phyloP scores from a whole-genome alignment of 2,888 invertebrate species.

The Ornithoptera priamus region DNA sequence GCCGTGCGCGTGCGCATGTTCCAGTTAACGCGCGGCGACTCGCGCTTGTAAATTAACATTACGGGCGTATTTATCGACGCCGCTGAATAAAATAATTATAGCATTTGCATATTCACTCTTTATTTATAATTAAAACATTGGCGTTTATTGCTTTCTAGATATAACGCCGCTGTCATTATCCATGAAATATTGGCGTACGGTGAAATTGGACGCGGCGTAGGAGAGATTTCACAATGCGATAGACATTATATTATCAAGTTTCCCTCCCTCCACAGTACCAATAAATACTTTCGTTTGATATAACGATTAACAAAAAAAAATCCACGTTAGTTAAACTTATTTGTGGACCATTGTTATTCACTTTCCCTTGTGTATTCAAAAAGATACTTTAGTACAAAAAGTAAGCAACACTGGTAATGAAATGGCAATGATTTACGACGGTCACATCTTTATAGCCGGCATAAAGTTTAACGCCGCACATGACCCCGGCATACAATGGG shows the following conservation, averaged over 20 bases:
- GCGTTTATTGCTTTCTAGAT: slow-evolving; percentile 31
- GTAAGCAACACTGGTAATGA: background rate
- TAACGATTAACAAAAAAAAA: no score
- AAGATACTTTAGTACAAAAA: background rate
- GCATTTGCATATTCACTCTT: slow-evolving; percentile 35
- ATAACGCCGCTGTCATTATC: slow-evolving; percentile 26
- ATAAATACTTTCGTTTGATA: no score
- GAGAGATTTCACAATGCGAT: slow-evolving; percentile 22
- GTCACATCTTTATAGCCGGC: slow-evolving; percentile 23
- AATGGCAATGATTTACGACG: slow-evolving; percentile 15
- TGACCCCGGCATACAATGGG: slow-evolving; percentile 8
- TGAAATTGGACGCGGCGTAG: slow-evolving; percentile 23
- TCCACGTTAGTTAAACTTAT: no score
- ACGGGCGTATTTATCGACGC: slow-evolving; percentile 34
- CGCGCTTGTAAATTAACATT: slow-evolving; percentile 45
- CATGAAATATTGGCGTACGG: slow-evolving; percentile 22
- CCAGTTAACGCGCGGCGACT: slow-evolving; percentile 42
- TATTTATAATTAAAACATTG: slow-evolving; percentile 34
- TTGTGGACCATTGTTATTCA: no score
- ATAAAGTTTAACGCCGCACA: slow-evolving; percentile 14
- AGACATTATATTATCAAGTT: background rate
- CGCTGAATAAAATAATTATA: slow-evolving; percentile 28
- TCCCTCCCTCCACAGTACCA: no score
- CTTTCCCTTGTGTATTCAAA: no score
- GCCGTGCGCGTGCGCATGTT: slow-evolving; percentile 39